Base-by-base conservation (phyloP, 1,140 invertebrate species). In the Brachionus manjavacas region DNA sequence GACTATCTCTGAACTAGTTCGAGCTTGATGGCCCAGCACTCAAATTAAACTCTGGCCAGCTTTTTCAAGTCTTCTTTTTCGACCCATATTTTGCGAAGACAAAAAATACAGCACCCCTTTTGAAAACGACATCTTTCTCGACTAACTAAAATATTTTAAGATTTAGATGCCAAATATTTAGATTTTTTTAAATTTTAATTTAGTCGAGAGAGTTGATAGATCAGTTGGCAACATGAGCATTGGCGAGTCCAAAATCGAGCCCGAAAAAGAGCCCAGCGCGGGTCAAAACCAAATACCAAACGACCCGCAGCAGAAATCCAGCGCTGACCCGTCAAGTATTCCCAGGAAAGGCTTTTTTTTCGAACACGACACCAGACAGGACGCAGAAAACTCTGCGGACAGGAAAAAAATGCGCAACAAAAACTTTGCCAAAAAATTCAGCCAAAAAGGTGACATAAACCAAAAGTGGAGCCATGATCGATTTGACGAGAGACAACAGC, bases 401-500 rank as follows among this genome's bases (percentile, higher is more conserved):
- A 84, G 35, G 4, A 52, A 39, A 20, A 66, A 84, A 41, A 79
- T 49, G 28, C 35, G 35, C 4, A 39, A 23, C 12, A 35, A 35
- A 39, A 25, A 81, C n/a, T 68, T 81, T 66, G 16, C 9, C 4
- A 11, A 39, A 64, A 81, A 46, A 64, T 9, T 16, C n/a, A 23
- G 23, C 35, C 39, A 78, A 12, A 35, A 14, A 3, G 23, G 28
- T 12, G 31, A 78, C 25, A 66, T 64, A 4, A 60, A 76, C n/a
- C 70, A 43, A 23, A 60, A 83, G 31, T 84, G 84, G 84, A 35
- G 16, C 4, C 84, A 84, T 35, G 84, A 84, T 55, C n/a, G 49
- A 2, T 84, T 79, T 52, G 74, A 84, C 25, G 28, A 49, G 14
- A 20, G 49, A 23, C 39, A 80, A 43, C 84, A 80, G 28, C 31